Evolutionary conservation across 2,888 invertebrate species (phyloP).

Genomic region (Beris morrisii): DNA sequence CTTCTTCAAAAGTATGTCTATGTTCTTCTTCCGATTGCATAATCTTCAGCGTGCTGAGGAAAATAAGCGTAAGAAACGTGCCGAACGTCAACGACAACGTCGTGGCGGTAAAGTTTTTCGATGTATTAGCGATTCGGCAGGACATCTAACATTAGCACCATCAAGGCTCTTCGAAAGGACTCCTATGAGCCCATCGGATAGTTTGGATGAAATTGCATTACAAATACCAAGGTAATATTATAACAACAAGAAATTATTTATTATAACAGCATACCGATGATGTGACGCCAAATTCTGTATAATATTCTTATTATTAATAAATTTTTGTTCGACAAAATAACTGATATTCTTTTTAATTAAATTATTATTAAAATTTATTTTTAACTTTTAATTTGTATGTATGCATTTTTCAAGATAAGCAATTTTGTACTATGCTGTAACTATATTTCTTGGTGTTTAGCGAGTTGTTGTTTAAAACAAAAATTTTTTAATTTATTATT

Average conservation of each 20-base stretch:
- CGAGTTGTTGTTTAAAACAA: no score
- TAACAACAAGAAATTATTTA: constrained; percentile 10
- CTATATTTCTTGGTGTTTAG: no score
- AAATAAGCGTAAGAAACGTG: constrained; percentile 67
- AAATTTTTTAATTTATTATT: no score
- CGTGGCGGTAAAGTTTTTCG: constrained; percentile 63
- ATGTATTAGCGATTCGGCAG: constrained; percentile 57
- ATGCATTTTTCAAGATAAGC: no score
- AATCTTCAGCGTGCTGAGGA: constrained; percentile 85
- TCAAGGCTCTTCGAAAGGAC: constrained; percentile 83
- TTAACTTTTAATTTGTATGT: no score
- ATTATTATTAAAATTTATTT: no score
- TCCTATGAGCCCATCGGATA: constrained; percentile 82
- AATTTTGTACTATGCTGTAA: no score
- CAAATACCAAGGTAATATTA: constrained; percentile 83
- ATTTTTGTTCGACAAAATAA: no score
- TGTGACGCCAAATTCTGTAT: no score
- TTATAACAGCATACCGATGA: no score
- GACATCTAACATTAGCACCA: constrained; percentile 68
- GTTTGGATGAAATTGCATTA: constrained; percentile 87
- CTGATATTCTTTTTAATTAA: no score
- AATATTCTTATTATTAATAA: no score
- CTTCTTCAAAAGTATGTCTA: constrained; percentile 70
- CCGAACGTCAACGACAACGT: constrained; percentile 54
- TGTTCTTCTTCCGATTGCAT: constrained; percentile 94